Base-by-base conservation (phyloP, 2,888 invertebrate genomes). In the Volucella zonaria region DNA sequence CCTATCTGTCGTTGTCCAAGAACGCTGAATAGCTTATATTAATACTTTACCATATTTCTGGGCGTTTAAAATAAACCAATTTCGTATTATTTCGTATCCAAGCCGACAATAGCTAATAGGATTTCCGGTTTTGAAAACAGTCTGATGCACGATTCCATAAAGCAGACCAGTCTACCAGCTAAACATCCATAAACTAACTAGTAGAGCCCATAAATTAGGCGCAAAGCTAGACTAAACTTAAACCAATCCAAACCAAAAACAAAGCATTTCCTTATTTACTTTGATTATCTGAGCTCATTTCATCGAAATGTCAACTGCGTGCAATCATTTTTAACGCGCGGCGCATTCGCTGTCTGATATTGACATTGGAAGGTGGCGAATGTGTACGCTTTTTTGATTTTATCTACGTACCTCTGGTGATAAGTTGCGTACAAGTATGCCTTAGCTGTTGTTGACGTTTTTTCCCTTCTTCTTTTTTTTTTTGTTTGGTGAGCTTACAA, bases 181-280 rank as follows among this genome's bases (percentile, higher is more conserved):
- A 79, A 83, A 82, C 74, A 75, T 54, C 64, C 74, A 82, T 79
- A 45, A 83, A 73, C 40, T 64, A 47, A 78, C 31, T 6, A 74
- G 62, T 82, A 62, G 74, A 74, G 73, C 14, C 62, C 64, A 74
- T 68, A 79, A 82, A 74, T 74, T 68, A 71, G 43, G 62, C 8
- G 15, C 12, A 47, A 74, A 61, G 42, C 31, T 40, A 62, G 18
- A 58, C 49, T 38, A 3, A 8, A 51, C 31, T 40, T 68, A 62
- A 74, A 40, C 18, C 8, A 54, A 11, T 40, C 62, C 11, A 54
- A 11, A 47, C 68, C 52, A 51, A 62, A 45, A 49, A 42, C 52
- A 42, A 61, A 58, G 45, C 80, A 83, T 67, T 83, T 83, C 83
- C 83, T 83, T 83, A 75, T 83, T 83, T 76, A 83, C 61, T 67